phyloP scores from a whole-genome alignment of 2,797 vertebrate genomes.

The Furcifer pardalis region DNA sequence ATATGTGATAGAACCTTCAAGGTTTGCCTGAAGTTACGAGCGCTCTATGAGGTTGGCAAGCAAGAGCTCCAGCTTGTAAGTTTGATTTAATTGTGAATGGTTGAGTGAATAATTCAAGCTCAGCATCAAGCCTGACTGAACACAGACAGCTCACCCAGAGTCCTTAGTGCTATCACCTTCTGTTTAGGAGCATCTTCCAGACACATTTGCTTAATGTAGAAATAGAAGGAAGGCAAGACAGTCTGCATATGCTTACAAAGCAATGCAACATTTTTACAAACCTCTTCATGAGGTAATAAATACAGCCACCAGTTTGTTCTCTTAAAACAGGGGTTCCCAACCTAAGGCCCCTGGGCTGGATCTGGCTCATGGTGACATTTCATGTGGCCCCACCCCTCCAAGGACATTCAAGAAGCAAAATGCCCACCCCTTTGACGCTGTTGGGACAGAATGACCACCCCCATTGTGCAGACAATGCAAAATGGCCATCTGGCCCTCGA shows the following conservation, averaged over 20 bases:
- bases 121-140: conserved; percentile 53
- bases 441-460: too few species aligned
- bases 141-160: not conserved
- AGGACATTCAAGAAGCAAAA: too few species aligned
- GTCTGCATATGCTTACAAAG: conserved; percentile 14
- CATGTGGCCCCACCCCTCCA: too few species aligned
- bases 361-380: too few species aligned
- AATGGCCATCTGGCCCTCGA: too few species aligned
- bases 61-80: conserved; percentile 56
- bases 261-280: conserved; percentile 27
- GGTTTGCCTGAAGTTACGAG: conserved; percentile 60
- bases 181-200: conserved; percentile 29
- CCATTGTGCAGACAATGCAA: too few species aligned
- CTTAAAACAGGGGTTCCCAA: too few species aligned
- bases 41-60: conserved; percentile 48
- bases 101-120: conserved; percentile 68
- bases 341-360: too few species aligned
- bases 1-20: conserved; percentile 57
- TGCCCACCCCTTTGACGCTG: too few species aligned
- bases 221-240: not conserved
- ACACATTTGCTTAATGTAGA: not conserved
- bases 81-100: conserved; percentile 71
- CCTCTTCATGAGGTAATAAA: conserved; percentile 42
- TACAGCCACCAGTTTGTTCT: not conserved
- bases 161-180: conserved; percentile 24